Evolutionary conservation across 2,888 invertebrate genomes (phyloP), one percentile per base, ranked within the genome.

Genomic region (Polietes domitor): DNA sequence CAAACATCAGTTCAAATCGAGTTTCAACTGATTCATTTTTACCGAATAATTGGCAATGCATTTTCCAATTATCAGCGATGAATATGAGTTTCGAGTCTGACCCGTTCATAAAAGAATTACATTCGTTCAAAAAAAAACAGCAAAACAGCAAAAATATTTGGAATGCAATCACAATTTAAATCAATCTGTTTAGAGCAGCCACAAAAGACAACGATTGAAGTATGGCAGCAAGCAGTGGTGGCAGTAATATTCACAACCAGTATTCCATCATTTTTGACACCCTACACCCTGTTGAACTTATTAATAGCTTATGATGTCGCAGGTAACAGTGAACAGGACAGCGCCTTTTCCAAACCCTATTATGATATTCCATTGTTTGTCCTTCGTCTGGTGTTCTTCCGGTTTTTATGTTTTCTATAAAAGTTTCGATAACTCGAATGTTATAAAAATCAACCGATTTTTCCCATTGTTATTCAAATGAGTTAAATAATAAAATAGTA

Each of bases 11-110:
- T 73, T 80, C 76, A 81, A n/a, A 84, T 75, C 75, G 75, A 37
- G 53, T 61, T 61, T 17, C 58, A 58, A 21, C 37, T 65, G 72
- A 81, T 84, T 78, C 73, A 84, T 81, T 79, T 84, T 70, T 84
- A 76, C 84, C 84, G 84, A 84, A 81, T 81, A 81, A 84, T 81
- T 84, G 81, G 81, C 81, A 84, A 79, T 79, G 78, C 80, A 81
- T 81, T 84, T 84, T 79, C 70, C 81, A 84, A 84, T 84, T 84
- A 84, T 76, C 61, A 79, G n/a, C 47, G 81, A 81, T 84, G 81
- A 84, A 78, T 81, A 71, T 76, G 58, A 61, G 24, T 26, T 26
- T 28, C 15, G 26, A 65, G 17, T 10, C 17, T n/a, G 32, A 17
- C 63, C 37, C 12, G 63, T 63, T 41, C 41, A 21, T 10, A 47